phyloP scores from a whole-genome alignment of 2,888 invertebrate species.

The Sinotaia quadrata region DNA sequence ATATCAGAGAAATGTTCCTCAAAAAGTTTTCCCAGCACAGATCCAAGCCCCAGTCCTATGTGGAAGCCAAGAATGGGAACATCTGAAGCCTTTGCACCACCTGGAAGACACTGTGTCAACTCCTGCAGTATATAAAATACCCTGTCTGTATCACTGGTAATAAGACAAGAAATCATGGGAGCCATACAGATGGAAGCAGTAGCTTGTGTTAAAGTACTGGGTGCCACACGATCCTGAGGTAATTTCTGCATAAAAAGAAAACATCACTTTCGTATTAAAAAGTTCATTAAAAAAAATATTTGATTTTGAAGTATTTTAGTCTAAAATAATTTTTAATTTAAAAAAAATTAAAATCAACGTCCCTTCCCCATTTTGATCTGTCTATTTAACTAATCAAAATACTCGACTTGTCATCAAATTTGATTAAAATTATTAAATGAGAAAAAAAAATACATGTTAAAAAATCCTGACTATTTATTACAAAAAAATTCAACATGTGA shows the following conservation, averaged over 20 bases:
- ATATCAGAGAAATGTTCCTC: constrained; percentile 62
- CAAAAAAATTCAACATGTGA: no score
- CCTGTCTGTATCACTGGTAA: constrained; percentile 47
- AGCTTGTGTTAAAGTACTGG: constrained; percentile 57
- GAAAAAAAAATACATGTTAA: no score
- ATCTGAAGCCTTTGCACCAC: constrained; percentile 45
- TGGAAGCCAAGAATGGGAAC: constrained; percentile 53
- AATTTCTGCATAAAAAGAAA: constrained; percentile 55
- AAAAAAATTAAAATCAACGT: no score
- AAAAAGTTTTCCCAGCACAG: constrained; percentile 52
- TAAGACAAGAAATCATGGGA: constrained; percentile 53
- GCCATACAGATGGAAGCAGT: constrained; percentile 54
- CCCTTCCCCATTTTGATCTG: no score
- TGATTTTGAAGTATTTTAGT: no score
- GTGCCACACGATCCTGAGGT: constrained; percentile 50
- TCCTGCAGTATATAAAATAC: constrained; percentile 47
- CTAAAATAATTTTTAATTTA: no score
- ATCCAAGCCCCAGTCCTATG: constrained; percentile 58
- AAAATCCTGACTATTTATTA: no score
- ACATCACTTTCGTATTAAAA: no score
- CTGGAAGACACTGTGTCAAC: constrained; percentile 49
- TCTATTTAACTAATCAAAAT: no score
- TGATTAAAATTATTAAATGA: no score
- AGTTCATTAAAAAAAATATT: no score
- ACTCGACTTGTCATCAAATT: no score